phyloP scores from a whole-genome alignment of 2,888 invertebrate species.

The Pammene fasciana region DNA sequence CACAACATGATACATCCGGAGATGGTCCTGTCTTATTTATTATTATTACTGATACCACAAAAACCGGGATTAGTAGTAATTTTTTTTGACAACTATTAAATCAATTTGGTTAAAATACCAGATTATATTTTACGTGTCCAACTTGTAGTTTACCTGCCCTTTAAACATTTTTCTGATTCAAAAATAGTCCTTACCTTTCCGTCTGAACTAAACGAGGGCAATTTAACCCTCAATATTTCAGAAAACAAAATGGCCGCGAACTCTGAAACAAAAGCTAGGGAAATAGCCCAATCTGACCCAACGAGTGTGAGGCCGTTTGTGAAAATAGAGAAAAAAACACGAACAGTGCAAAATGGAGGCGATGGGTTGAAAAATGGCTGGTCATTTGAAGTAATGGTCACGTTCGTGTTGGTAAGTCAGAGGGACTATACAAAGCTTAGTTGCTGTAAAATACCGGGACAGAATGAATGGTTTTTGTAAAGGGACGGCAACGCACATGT shows the following conservation, averaged over 20 bases:
- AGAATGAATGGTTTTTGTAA: too few relatives aligned
- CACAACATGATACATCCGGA: too few relatives aligned
- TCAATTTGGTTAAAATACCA: too few relatives aligned
- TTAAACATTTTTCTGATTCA: background rate
- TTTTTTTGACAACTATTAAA: too few relatives aligned
- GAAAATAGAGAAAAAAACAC: constrained; percentile 14
- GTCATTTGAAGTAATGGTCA: constrained; percentile 1
- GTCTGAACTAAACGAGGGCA: background rate
- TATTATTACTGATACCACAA: too few relatives aligned
- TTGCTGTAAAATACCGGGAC: too few relatives aligned
- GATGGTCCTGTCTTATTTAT: too few relatives aligned
- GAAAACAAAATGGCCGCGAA: constrained; percentile 14
- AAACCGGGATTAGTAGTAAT: too few relatives aligned
- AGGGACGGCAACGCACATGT: too few relatives aligned
- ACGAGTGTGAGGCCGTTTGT: background rate
- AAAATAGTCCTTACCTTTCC: background rate
- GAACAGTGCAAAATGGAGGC: background rate
- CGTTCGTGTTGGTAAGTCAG: background rate
- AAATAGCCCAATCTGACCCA: constrained; percentile 19
- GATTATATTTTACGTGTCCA: too few relatives aligned
- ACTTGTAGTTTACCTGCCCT: background rate
- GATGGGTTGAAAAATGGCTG: background rate
- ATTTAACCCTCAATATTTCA: too few relatives aligned
- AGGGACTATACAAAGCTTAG: too few relatives aligned
- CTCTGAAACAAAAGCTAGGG: constrained; percentile 18